Base-by-base conservation (phyloP, 2,113 vertebrate species). In the Acanthisitta chloris region DNA sequence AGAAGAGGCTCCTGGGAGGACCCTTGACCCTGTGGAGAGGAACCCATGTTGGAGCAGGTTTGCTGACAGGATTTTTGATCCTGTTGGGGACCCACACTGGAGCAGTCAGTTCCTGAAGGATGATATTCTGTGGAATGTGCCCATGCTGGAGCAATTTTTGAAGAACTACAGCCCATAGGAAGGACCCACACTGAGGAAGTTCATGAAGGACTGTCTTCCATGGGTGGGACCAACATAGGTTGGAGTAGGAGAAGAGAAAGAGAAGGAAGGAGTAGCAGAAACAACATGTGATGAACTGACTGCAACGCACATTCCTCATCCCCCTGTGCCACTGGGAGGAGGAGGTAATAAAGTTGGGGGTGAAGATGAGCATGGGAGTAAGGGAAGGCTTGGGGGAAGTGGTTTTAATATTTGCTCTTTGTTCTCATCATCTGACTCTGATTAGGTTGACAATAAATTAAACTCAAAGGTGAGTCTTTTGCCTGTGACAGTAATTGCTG, bases 301-400 rank as follows among this genome's bases (percentile, higher is more conserved):
- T 14, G 2, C 16, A 73, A 31, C 2, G 6, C 8, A 17, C 20
- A 14, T 67, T 67, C 8, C 11, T 18, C 6, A 6, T 14, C 2
- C 3, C 7, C 4, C 23, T 84, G 18, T 2, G 2, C 6, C 1
- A 1, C 36, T 6, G 11, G 0, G 1, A 3, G 20, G 3, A 61
- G 14, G 34, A 54, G 23, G 7, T 34, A 55, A 26, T 38, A 67
- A 79, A 43, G 2, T 15, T 34, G 33, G 7, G 6, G 26, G 5
- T 43, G 20, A 61, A 79, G 3, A 9, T 59, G 29, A 51, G 1
- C 9, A 18, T 55, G 23, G 7, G 33, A 84, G 55, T 23, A 62
- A 38, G 4, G 4, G 6, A 21, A 10, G 13, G 1, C 3, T 24
- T 5, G 8, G 4, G 3, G 10, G 1, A 17, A 14, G 2, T 4